These are phyloP conservation scores for Chromis chromis DNA, from an alignment of 2,797 vertebrate species.

Conservation along the genomic window DNA sequence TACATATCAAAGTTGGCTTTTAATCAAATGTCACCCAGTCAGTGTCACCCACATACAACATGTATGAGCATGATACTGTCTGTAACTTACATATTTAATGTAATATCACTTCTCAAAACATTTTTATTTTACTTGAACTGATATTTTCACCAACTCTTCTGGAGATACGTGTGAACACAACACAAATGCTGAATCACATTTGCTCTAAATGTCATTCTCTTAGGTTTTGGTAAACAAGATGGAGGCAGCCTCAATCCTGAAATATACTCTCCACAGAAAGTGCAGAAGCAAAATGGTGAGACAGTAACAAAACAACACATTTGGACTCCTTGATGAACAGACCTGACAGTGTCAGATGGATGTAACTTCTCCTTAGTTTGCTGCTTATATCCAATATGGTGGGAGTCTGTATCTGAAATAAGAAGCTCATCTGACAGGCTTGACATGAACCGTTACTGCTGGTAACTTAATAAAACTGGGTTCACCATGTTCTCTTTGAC, in stretches of 20 bases:
- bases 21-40: too few relatives aligned
- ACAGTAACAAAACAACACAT: neutral
- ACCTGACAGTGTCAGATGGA: neutral
- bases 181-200: neutral
- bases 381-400: neutral
- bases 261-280: neutral
- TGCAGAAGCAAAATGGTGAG: neutral
- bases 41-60: too few relatives aligned
- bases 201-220: neutral
- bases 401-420: neutral
- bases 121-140: neutral
- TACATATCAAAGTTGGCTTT: slow-evolving; percentile 8
- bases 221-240: neutral
- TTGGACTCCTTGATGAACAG: neutral
- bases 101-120: too few relatives aligned
- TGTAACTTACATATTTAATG: too few relatives aligned
- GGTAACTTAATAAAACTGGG: neutral
- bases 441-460: neutral
- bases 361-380: neutral
- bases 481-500: neutral
- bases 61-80: too few relatives aligned
- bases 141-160: neutral
- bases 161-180: neutral
- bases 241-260: neutral
- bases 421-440: neutral